These are phyloP conservation scores for Zaprionus nigranus DNA, from an alignment of 1,140 invertebrate species.

Conservation along the genomic window DNA sequence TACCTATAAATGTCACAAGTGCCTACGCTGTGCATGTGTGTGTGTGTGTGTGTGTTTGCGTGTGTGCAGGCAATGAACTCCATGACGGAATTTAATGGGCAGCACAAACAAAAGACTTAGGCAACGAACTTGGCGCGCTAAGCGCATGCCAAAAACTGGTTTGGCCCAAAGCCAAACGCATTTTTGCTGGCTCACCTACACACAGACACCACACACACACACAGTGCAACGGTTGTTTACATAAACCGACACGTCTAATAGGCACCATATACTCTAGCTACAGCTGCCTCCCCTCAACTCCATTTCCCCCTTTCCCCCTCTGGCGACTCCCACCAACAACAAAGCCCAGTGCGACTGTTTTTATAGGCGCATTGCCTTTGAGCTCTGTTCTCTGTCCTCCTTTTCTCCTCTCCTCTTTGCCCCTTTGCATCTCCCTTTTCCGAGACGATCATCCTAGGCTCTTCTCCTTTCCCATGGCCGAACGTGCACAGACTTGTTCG, in stretches of 20 bases:
- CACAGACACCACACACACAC: not conserved
- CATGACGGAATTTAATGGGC: conserved; percentile 52
- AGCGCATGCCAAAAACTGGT: conserved; percentile 66
- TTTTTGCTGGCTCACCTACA: conserved; percentile 35
- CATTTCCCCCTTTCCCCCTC: conserved; percentile 2
- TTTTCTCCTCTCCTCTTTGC: too few relatives aligned
- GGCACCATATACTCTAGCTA: conserved; percentile 15
- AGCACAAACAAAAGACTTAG: conserved; percentile 77
- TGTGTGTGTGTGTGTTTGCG: conserved; percentile 7
- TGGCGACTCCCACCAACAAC: conserved; percentile 33
- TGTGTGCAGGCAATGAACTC: conserved; percentile 69
- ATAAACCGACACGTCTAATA: conserved; percentile 30
- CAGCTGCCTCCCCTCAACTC: not conserved
- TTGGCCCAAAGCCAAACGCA: conserved; percentile 60
- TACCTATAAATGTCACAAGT: conserved; percentile 41
- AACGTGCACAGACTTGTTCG: conserved; percentile 65
- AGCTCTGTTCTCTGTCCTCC: not conserved
- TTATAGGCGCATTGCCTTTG: conserved; percentile 40
- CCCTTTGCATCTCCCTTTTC: not conserved
- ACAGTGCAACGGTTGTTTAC: conserved; percentile 64
- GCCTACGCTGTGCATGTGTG: conserved; percentile 6
- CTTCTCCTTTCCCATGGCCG: conserved; percentile 69
- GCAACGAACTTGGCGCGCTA: conserved; percentile 64
- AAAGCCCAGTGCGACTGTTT: conserved; percentile 10
- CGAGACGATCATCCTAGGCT: conserved; percentile 1